These are phyloP conservation scores for Druceiella hillmani DNA, from an alignment of 2,888 invertebrate species.

Conservation along the genomic window DNA sequence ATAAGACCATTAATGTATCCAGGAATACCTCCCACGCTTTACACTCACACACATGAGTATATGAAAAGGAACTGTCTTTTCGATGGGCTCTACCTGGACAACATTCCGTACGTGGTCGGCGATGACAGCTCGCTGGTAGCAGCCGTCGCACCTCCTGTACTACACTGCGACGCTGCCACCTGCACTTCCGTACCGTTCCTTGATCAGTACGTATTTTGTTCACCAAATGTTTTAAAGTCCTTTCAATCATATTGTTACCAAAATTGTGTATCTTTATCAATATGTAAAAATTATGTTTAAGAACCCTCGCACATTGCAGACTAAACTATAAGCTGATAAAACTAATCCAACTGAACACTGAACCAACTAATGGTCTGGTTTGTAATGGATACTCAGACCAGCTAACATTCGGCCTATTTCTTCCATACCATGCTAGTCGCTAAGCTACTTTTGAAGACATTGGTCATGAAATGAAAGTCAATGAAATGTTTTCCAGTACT, in stretches of 20 bases:
- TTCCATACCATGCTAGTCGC: not conserved
- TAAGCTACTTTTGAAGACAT: not conserved
- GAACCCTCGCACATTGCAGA: too few relatives aligned
- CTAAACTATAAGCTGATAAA: too few relatives aligned
- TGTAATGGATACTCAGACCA: too few relatives aligned
- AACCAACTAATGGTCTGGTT: too few relatives aligned
- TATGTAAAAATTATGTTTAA: too few relatives aligned
- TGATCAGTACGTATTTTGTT: slow-evolving; percentile 32
- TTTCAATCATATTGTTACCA: too few relatives aligned
- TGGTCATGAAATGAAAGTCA: not conserved
- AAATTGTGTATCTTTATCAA: too few relatives aligned
- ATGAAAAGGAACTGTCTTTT: slow-evolving; percentile 46
- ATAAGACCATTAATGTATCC: too few relatives aligned
- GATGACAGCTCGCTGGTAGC: slow-evolving; percentile 44
- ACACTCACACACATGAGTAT: slow-evolving; percentile 41
- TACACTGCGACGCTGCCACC: slow-evolving; percentile 45
- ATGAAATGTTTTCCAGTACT: not conserved
- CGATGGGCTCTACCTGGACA: slow-evolving; percentile 42
- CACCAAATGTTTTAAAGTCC: too few relatives aligned
- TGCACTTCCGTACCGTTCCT: slow-evolving; percentile 47
- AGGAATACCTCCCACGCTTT: slow-evolving; percentile 43
- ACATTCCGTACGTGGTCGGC: slow-evolving; percentile 41
- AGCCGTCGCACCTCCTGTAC: slow-evolving; percentile 43
- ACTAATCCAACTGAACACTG: too few relatives aligned
- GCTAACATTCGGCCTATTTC: too few relatives aligned